phyloP scores from a whole-genome alignment of 2,888 invertebrate species.

The Camptogramma bilineatum region DNA sequence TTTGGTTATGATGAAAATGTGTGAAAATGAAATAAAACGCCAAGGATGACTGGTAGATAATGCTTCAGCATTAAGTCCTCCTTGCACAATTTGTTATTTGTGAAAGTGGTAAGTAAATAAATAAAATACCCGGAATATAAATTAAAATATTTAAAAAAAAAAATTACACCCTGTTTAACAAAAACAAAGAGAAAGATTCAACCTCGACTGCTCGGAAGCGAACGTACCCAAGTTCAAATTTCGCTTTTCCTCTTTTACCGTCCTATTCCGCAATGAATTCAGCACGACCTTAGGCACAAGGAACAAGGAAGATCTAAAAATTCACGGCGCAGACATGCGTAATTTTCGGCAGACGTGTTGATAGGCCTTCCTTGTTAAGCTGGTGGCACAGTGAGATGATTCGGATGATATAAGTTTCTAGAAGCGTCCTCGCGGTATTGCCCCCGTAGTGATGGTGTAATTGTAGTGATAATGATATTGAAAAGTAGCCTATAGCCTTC shows the following conservation, averaged over 20 bases:
- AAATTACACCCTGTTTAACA: neutral
- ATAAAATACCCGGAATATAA: no score
- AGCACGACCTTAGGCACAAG: constrained; percentile 62
- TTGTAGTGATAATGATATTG: no score
- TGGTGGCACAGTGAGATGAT: constrained; percentile 51
- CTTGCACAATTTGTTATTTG: no score
- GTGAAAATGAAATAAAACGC: no score
- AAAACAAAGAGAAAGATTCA: constrained; percentile 10
- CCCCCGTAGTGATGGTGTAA: no score
- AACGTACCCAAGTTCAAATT: constrained; percentile 25
- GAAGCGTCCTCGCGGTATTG: no score
- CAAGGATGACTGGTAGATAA: no score
- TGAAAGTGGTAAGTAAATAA: no score
- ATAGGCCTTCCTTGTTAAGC: constrained; percentile 71
- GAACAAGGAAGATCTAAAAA: constrained; percentile 80
- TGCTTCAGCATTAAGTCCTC: no score
- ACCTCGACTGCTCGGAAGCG: constrained; percentile 27
- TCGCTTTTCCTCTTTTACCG: constrained; percentile 37
- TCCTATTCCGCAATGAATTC: constrained; percentile 49
- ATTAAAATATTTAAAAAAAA: neutral
- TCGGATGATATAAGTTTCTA: neutral
- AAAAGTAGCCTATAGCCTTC: no score
- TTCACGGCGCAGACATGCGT: constrained; percentile 73
- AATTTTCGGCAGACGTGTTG: constrained; percentile 79
- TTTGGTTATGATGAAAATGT: no score